Conservation (phyloP, 1,140 invertebrate genomes). For the Solenopsis invicta region DNA sequence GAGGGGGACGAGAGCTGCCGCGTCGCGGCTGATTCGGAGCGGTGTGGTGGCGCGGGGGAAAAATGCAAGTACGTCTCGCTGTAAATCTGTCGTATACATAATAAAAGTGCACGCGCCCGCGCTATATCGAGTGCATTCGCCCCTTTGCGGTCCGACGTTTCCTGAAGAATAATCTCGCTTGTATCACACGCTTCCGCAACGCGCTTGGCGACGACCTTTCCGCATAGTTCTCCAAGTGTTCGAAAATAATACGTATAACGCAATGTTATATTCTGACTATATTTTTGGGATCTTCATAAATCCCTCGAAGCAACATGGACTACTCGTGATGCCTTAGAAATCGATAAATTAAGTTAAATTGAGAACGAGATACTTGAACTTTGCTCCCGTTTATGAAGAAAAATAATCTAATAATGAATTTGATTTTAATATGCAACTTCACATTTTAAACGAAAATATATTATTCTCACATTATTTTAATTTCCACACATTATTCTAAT, state of each 20-base stretch:
- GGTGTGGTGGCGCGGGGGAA: constrained; percentile 26
- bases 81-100: constrained; percentile 76
- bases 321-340: background rate
- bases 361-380: background rate
- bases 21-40: constrained; percentile 47
- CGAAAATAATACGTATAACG: background rate
- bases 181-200: background rate
- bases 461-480: too few species aligned
- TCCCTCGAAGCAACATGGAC: background rate
- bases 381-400: background rate
- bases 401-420: constrained; percentile 11
- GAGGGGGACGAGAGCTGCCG: constrained; percentile 7
- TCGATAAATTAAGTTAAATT: background rate
- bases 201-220: background rate
- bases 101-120: constrained; percentile 53
- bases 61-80: constrained; percentile 67
- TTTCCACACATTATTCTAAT: background rate
- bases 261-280: background rate
- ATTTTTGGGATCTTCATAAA: background rate
- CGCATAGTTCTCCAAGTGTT: background rate
- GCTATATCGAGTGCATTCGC: constrained; percentile 5
- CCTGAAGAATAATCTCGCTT: constrained; percentile 48
- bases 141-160: constrained; percentile 19
- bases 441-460: background rate
- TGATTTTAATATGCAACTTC: background rate